Evolutionary conservation across 2,113 vertebrate species (phyloP).

Genomic region (Tragelaphus imberbis): DNA sequence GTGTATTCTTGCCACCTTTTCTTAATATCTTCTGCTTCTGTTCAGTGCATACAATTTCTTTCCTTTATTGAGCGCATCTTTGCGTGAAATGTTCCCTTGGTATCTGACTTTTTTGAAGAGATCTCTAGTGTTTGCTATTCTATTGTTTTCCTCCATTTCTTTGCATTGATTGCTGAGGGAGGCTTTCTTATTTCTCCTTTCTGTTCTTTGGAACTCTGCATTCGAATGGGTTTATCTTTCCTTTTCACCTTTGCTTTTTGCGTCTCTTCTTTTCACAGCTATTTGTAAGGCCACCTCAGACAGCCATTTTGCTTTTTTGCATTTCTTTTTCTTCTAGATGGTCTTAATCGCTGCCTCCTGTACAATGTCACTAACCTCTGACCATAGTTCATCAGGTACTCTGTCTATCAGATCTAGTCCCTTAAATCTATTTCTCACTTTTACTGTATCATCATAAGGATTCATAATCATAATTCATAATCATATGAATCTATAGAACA

Average conservation of each 20-base stretch:
- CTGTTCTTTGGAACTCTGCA: neutral
- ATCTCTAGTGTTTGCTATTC: neutral
- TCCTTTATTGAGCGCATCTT: neutral
- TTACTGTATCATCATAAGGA: neutral
- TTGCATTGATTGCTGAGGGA: neutral
- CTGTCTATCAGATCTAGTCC: neutral
- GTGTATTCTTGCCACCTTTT: neutral
- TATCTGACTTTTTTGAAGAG: neutral
- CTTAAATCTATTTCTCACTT: neutral
- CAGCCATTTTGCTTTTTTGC: neutral
- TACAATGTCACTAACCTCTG: accelerated
- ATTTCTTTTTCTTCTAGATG: neutral
- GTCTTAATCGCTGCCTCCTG: neutral
- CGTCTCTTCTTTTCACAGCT: neutral
- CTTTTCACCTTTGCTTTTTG: neutral
- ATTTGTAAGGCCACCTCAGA: neutral
- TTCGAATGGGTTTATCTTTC: neutral
- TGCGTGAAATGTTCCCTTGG: neutral
- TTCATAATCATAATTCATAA: neutral
- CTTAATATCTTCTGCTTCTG: neutral
- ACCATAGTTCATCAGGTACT: neutral
- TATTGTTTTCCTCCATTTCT: neutral
- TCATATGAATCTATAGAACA: neutral
- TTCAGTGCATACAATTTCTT: neutral
- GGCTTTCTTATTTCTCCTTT: neutral